Evolutionary conservation across 2,797 vertebrate species (phyloP), one percentile per base, ranked within the genome.

Genomic region (Mycteria americana): DNA sequence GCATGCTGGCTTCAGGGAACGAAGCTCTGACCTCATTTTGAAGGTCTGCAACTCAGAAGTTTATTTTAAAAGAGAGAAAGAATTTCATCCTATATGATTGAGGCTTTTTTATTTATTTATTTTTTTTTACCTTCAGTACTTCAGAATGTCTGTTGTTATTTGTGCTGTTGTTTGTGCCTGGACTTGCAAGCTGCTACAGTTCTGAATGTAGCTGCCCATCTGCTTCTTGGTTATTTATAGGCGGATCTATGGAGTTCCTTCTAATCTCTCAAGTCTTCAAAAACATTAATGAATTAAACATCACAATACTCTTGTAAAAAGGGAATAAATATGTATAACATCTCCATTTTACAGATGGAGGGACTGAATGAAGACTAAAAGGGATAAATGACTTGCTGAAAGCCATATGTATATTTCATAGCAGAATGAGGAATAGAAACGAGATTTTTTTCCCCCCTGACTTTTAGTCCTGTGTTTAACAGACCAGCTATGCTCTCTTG

Each of bases 201-300:
- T 93, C 80, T 89, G 68, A 92, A 85, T 57, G 25, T 93, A 75
- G 57, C 84, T 89, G 60, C 78, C 93, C 91, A 95, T 95, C 95
- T 97, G 97, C 89, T 92, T 35, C 86, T 78, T 75, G 54, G 81
- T 94, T 95, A 94, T 95, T 95, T 94, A 93, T 94, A 91, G 86
- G 75, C 72, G 94, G 85, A 95, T 92, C 88, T 94, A 41, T 94
- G 60, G 78, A 92, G 41, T 82, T 95, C 50, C 53, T 95, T 92
- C 85, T 95, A 92, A 93, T 93, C 70, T 91, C 62, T 70, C 45
- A 93, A 95, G 50, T 91, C 57, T 91, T 94, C 68, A 84, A 72
- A 96, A 95, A 89, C 81, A 65, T 85, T 92, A 96, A 96, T 95
- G 91, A 97, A 95, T 96, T 95, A 97, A 97, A 97, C 92, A 96